These are phyloP conservation scores for Gorsachius magnificus DNA, from an alignment of 2,797 vertebrate species.

Conservation along the genomic window DNA sequence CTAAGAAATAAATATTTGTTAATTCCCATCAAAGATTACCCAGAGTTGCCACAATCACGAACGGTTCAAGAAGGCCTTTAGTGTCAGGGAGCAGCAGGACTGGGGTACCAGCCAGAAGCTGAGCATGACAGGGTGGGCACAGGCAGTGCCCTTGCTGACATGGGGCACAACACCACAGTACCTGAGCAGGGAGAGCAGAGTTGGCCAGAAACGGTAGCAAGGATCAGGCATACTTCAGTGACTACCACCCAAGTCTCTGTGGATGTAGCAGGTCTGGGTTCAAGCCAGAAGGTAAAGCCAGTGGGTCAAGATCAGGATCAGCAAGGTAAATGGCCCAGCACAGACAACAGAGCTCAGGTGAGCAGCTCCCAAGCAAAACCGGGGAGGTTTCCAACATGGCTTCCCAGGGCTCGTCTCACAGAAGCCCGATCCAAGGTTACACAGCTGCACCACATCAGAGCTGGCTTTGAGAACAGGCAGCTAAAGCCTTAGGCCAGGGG, in stretches of 20 bases:
- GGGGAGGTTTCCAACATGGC: background rate
- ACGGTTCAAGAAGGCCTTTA: background rate
- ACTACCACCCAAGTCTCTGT: background rate
- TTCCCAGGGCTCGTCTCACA: background rate
- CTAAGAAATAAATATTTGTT: background rate
- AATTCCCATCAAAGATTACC: background rate
- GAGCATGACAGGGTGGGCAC: background rate
- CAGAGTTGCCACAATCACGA: background rate
- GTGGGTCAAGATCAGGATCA: background rate
- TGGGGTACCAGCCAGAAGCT: background rate
- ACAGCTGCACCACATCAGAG: background rate
- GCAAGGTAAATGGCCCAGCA: background rate
- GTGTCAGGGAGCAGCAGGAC: background rate
- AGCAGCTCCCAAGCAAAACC: background rate
- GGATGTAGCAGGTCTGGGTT: too few species aligned
- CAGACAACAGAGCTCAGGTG: background rate
- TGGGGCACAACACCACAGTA: rapidly evolving
- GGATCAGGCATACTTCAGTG: background rate
- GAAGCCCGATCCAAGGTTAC: background rate
- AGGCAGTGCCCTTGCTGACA: background rate
- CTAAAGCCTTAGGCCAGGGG: background rate
- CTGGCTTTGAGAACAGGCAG: background rate
- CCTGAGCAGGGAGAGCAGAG: background rate
- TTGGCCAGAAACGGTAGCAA: background rate
- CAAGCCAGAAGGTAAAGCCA: background rate